These are phyloP conservation scores for Notolabrus celidotus DNA, from an alignment of 2,797 vertebrate genomes.

Conservation along the genomic window DNA sequence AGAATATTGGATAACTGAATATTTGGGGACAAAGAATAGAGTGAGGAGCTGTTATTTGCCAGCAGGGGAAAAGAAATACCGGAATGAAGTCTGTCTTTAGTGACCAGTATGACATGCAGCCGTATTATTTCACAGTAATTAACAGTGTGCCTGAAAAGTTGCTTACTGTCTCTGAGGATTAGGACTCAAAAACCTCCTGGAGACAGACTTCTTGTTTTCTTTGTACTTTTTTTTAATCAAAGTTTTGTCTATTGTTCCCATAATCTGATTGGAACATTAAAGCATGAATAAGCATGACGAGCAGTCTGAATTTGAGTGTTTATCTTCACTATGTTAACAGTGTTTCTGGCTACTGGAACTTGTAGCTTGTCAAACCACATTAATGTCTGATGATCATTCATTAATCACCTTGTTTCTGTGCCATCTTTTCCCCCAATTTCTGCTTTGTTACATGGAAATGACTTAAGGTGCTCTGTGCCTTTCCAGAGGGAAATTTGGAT, in stretches of 20 bases:
- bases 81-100: slow-evolving; percentile 48
- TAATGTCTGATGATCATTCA: slow-evolving; percentile 46
- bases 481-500: slow-evolving; percentile 25
- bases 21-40: slow-evolving; percentile 13
- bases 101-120: slow-evolving; percentile 54
- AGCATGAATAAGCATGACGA: slow-evolving; percentile 2
- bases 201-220: slow-evolving; percentile 14
- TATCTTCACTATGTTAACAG: slow-evolving; percentile 14
- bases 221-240: slow-evolving; percentile 11
- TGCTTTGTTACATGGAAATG: slow-evolving; percentile 11
- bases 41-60: slow-evolving; percentile 18
- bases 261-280: slow-evolving; percentile 22
- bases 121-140: slow-evolving; percentile 52
- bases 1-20: slow-evolving; percentile 1
- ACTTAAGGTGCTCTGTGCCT: slow-evolving; percentile 25
- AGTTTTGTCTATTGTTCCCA: slow-evolving; percentile 27
- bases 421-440: background rate
- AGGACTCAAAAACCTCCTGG: slow-evolving; percentile 16
- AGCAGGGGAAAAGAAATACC: slow-evolving; percentile 18
- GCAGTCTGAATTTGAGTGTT: slow-evolving; percentile 1
- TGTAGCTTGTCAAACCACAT: slow-evolving; percentile 36
- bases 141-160: slow-evolving; percentile 44
- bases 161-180: slow-evolving; percentile 27
- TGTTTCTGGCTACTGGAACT: slow-evolving; percentile 30
- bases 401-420: slow-evolving; percentile 27